Base-by-base conservation (phyloP, 2,113 vertebrate species). In the Engystomops pustulosus region DNA sequence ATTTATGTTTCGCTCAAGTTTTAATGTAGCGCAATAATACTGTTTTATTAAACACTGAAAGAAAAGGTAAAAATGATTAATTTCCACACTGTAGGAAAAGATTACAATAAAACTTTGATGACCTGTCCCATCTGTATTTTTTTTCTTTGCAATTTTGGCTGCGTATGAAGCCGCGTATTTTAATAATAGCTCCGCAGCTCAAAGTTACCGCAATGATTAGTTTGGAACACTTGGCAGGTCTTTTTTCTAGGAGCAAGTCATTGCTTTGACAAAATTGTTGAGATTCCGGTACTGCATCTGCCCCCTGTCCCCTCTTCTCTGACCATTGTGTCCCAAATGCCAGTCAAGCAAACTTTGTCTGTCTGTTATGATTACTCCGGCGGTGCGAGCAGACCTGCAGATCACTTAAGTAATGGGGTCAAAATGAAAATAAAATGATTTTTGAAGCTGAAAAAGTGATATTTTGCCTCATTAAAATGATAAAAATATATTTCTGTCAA, bases 401-500 rank as follows among this genome's bases (percentile, higher is more conserved):
- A 85, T 85, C 83, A 78, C 62, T 70, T 70, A 85, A 79, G 83
- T 85, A 85, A 85, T 79, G 83, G 75, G 83, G 83, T 85, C 83
- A 85, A 79, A 85, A 85, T 70, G 83, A 79, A 85, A 85, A 85
- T 85, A 79, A 79, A 85, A 85, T 85, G 62, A 79, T 85, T 85
- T 85, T 85, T 85, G 75, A 85, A 79, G 83, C 75, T 77, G 45
- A 55, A 70, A 77, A 79, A 78, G 74, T 85, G 83, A 85, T 79
- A 79, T 85, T 70, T 69, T 79, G 74, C 75, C 83, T 85, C 83
- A 85, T 85, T 85, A 85, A 85, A 85, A 85, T 85, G 75, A 85
- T 85, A 85, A 79, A 84, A 79, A 85, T 85, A 78, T 70, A 79
- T 79, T 85, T 85, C 83, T 85, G 83, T 85, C 83, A 85, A 79